Percentiles rank a stretch among this genome's conserved stretches.
These are phyloP conservation scores for Trichogramma pretiosum DNA, from an alignment of 1,140 invertebrate species.

Conservation along the genomic window DNA sequence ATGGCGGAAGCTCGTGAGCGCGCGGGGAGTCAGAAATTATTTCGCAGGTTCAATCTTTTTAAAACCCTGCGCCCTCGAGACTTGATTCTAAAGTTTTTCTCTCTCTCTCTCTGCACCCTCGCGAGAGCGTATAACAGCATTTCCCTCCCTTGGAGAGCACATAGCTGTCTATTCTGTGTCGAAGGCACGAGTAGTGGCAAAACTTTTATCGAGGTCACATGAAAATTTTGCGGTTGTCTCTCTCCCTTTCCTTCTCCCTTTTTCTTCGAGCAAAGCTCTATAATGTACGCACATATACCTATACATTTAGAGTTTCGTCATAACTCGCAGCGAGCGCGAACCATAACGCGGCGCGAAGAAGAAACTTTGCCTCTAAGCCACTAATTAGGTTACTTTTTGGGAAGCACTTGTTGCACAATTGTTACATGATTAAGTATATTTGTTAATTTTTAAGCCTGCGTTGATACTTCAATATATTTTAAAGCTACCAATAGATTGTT, in stretches of 20 bases:
- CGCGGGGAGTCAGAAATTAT: no score
- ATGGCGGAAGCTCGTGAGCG: no score
- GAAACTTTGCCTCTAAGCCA: background rate
- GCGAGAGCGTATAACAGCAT: no score
- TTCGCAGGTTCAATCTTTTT: conserved; percentile 5
- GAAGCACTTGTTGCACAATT: conserved; percentile 10
- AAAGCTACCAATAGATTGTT: no score
- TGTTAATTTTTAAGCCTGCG: background rate
- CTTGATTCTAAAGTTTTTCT: conserved; percentile 5
- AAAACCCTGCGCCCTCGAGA: background rate
- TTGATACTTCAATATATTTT: background rate
- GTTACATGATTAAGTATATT: background rate
- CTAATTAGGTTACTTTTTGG: background rate
- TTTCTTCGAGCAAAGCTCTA: no score
- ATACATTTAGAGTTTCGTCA: conserved; percentile 1
- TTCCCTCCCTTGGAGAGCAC: no score
- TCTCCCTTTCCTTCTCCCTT: no score
- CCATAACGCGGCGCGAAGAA: no score
- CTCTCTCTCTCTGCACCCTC: no score
- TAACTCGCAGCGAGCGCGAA: no score
- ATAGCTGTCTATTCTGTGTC: background rate
- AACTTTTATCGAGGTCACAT: conserved; percentile 6
- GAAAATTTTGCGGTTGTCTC: background rate
- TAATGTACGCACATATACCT: no score
- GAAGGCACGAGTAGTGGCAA: no score